These are phyloP conservation scores for Bombus sibiricus DNA, from an alignment of 1,140 invertebrate genomes.

Conservation along the genomic window DNA sequence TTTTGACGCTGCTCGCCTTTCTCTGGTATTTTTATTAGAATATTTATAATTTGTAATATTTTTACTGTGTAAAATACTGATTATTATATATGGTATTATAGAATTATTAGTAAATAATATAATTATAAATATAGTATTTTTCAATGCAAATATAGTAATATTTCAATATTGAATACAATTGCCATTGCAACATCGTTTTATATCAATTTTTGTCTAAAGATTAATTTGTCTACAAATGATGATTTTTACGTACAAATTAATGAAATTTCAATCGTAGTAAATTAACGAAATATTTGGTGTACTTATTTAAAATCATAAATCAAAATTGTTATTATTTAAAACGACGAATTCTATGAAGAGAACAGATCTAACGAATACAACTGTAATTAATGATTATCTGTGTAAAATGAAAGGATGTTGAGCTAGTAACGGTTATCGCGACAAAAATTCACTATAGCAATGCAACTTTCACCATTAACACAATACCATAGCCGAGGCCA, in stretches of 20 bases:
- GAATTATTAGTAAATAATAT: no score
- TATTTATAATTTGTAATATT: neutral
- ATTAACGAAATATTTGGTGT: neutral
- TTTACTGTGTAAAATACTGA: neutral
- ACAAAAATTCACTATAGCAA: constrained; percentile 9
- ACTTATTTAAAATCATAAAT: neutral
- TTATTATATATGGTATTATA: no score
- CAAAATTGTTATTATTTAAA: neutral
- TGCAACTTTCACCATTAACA: constrained; percentile 32
- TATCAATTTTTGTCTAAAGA: neutral
- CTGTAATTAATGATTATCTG: neutral
- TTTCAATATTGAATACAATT: no score
- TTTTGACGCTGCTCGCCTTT: neutral
- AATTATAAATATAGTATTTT: no score
- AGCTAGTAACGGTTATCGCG: neutral
- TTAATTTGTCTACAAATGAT: neutral
- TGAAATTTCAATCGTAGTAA: neutral
- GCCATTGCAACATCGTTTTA: no score
- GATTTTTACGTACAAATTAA: neutral
- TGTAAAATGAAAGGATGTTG: neutral
- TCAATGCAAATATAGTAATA: no score
- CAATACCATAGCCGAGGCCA: neutral
- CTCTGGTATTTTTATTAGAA: neutral
- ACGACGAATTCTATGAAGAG: neutral
- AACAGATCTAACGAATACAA: no score